Percentiles rank a stretch among this genome's conserved stretches.
Conservation (phyloP, 2,888 invertebrate species). For the Loripinus fragilis region DNA sequence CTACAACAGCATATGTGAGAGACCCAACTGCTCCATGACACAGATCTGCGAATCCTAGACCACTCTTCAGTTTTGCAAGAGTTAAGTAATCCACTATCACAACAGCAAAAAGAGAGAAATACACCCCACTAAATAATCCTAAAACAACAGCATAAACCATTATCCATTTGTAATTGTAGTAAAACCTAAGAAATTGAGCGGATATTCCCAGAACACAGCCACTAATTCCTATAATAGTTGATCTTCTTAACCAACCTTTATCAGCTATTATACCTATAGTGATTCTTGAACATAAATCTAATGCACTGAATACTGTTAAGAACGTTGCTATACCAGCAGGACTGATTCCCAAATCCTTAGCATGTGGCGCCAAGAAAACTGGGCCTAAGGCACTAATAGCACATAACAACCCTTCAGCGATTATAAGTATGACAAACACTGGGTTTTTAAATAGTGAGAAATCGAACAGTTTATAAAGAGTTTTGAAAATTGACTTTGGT, state of each 20-base stretch:
- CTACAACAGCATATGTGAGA: constrained; percentile 55
- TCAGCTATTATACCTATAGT: constrained; percentile 45
- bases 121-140: constrained; percentile 60
- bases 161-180: constrained; percentile 48
- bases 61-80: constrained; percentile 54
- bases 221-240: constrained; percentile 35
- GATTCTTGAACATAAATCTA: constrained; percentile 47
- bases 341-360: constrained; percentile 38
- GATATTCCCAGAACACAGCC: constrained; percentile 28
- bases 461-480: constrained; percentile 31
- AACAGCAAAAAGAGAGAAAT: constrained; percentile 63
- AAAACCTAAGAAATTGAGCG: constrained; percentile 41
- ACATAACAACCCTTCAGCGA: constrained; percentile 33
- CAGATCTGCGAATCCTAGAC: constrained; percentile 61
- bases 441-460: constrained; percentile 49
- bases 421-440: constrained; percentile 37
- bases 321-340: constrained; percentile 40
- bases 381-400: constrained; percentile 40
- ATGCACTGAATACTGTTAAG: constrained; percentile 45
- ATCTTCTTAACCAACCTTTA: constrained; percentile 34
- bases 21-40: constrained; percentile 56
- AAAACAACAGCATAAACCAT: constrained; percentile 53
- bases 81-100: constrained; percentile 66
- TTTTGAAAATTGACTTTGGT: neutral
- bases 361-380: constrained; percentile 57